phyloP scores from a whole-genome alignment of 2,888 invertebrate genomes.

The Athalia cordata region DNA sequence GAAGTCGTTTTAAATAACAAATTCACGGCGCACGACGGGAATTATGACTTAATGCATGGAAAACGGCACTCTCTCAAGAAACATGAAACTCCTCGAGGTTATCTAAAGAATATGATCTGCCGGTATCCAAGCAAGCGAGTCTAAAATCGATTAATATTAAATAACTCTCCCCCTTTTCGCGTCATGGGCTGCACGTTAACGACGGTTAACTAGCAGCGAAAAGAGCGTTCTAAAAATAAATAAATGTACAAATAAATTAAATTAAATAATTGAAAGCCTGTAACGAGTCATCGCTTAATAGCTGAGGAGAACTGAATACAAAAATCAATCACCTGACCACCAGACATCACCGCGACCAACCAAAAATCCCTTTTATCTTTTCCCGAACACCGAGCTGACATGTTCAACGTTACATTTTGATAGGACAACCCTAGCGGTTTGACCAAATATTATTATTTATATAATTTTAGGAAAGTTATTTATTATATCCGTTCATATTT shows the following conservation, averaged over 20 bases:
- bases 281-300: neutral
- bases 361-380: no score
- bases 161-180: conserved; percentile 2
- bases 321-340: neutral
- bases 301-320: neutral
- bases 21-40: conserved; percentile 9
- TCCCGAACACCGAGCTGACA: no score
- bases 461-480: no score
- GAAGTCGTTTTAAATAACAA: conserved; percentile 40
- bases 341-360: no score
- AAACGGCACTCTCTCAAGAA: conserved; percentile 14
- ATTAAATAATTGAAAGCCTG: neutral
- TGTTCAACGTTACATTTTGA: no score
- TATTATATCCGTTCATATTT: no score
- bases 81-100: conserved; percentile 9
- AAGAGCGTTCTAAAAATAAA: neutral
- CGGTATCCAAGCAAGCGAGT: conserved; percentile 24
- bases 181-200: conserved; percentile 5
- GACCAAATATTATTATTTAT: no score
- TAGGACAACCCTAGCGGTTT: no score
- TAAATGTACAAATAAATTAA: neutral
- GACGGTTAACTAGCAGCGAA: neutral
- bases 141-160: conserved; percentile 36
- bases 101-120: conserved; percentile 20
- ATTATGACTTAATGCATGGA: conserved; percentile 37